Conservation (phyloP, 2,113 vertebrate species). For the Pteropus alecto region DNA sequence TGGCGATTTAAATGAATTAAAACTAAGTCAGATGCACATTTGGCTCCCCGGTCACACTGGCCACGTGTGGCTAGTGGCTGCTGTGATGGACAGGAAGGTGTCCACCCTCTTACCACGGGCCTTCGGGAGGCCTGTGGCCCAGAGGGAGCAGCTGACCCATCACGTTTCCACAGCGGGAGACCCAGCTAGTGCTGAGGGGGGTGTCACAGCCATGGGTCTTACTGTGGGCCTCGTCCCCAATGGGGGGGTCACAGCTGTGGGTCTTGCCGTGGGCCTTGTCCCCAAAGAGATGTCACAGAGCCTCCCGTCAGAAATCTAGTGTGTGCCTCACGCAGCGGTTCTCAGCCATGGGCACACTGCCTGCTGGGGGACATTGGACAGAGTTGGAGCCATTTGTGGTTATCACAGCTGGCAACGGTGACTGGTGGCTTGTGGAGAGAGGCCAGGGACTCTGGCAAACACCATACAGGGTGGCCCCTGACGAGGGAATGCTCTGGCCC, state of each 20-base stretch:
- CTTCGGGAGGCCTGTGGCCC: background rate
- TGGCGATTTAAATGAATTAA: background rate
- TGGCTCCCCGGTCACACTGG: background rate
- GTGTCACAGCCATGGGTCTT: too few species aligned
- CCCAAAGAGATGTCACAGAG: background rate
- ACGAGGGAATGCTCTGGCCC: background rate
- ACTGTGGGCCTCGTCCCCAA: too few species aligned
- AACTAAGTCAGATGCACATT: background rate
- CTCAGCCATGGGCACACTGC: background rate
- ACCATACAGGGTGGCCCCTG: background rate
- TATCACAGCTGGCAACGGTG: background rate
- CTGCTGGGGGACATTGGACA: background rate
- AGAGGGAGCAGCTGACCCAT: too few species aligned
- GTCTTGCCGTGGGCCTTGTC: too few species aligned
- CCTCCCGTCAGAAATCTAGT: background rate
- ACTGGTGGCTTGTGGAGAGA: background rate
- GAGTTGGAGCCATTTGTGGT: background rate
- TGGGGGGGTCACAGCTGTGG: too few species aligned
- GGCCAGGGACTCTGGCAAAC: background rate
- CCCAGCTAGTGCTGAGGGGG: too few species aligned
- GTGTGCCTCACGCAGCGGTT: background rate
- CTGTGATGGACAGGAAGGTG: fast-evolving
- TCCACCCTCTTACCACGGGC: background rate
- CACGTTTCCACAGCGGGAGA: too few species aligned
- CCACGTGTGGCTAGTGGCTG: background rate